These are phyloP conservation scores for Lymantria dispar DNA, from an alignment of 2,888 invertebrate genomes.

Conservation along the genomic window DNA sequence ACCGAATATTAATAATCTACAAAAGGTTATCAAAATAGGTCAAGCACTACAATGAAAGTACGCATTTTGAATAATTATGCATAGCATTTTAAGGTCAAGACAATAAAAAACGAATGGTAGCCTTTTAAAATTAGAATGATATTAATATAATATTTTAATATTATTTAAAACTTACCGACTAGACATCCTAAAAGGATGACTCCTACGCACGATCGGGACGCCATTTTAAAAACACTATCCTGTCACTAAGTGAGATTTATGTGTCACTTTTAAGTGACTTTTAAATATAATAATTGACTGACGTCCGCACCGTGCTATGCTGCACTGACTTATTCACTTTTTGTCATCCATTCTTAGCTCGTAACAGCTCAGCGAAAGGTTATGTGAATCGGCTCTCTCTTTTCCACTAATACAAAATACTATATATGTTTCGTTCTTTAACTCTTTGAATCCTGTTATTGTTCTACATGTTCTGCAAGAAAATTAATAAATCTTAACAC, in stretches of 20 bases:
- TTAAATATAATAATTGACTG: slow-evolving; percentile 45
- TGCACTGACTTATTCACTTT: slow-evolving; percentile 75
- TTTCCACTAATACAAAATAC: slow-evolving; percentile 36
- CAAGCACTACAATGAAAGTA: slow-evolving; percentile 16
- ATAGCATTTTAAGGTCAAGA: background rate
- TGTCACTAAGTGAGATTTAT: slow-evolving; percentile 53
- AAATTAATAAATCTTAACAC: slow-evolving; percentile 49
- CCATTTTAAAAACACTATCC: slow-evolving; percentile 63
- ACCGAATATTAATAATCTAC: slow-evolving; percentile 9
- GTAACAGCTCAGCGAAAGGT: slow-evolving; percentile 71
- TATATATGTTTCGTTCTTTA: slow-evolving; percentile 44
- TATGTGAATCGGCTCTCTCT: slow-evolving; percentile 56
- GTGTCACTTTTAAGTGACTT: slow-evolving; percentile 64
- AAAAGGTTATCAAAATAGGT: slow-evolving; percentile 38
- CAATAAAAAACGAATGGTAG: background rate
- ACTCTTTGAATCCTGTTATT: slow-evolving; percentile 70
- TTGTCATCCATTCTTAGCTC: slow-evolving; percentile 72
- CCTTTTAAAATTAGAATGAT: background rate
- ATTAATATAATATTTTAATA: background rate
- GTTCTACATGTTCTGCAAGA: slow-evolving; percentile 70
- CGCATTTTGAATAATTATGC: slow-evolving; percentile 2
- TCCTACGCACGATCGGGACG: slow-evolving; percentile 59
- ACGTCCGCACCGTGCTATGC: slow-evolving; percentile 66
- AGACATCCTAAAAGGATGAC: slow-evolving; percentile 61
- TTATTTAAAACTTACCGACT: slow-evolving; percentile 58